Conservation (phyloP, 2,113 vertebrate species). For the Grammomys dolichurus region DNA sequence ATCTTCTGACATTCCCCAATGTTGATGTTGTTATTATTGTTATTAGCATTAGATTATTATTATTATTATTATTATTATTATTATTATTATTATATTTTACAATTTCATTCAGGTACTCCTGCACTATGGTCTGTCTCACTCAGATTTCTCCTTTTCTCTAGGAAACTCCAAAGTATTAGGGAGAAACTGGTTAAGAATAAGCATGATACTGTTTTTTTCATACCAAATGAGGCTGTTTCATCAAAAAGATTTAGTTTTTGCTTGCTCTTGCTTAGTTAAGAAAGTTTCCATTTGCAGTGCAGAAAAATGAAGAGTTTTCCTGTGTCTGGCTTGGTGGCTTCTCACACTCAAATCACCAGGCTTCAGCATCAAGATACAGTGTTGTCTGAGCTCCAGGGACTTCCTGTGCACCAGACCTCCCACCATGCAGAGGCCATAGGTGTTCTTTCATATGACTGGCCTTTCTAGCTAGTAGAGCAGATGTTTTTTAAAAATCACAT, state of each 20-base stretch:
- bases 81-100: not conserved
- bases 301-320: not conserved
- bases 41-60: not conserved
- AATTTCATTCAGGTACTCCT: not conserved
- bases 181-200: not conserved
- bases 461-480: not conserved
- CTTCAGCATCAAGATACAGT: not conserved
- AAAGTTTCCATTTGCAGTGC: not conserved
- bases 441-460: not conserved
- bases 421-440: accelerated
- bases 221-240: not conserved
- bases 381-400: not conserved
- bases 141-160: not conserved
- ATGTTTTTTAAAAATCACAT: not conserved
- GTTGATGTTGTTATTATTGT: not conserved
- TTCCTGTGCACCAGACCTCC: not conserved
- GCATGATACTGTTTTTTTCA: not conserved
- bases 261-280: not conserved
- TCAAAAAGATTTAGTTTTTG: not conserved
- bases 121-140: not conserved
- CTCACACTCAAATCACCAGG: not conserved
- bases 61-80: not conserved
- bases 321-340: not conserved
- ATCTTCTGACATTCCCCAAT: not conserved
- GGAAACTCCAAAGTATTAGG: not conserved